Percentiles rank a stretch among this genome's conserved stretches.
phyloP scores from a whole-genome alignment of 2,888 invertebrate species.

The Rhopalosiphum nymphaeae region DNA sequence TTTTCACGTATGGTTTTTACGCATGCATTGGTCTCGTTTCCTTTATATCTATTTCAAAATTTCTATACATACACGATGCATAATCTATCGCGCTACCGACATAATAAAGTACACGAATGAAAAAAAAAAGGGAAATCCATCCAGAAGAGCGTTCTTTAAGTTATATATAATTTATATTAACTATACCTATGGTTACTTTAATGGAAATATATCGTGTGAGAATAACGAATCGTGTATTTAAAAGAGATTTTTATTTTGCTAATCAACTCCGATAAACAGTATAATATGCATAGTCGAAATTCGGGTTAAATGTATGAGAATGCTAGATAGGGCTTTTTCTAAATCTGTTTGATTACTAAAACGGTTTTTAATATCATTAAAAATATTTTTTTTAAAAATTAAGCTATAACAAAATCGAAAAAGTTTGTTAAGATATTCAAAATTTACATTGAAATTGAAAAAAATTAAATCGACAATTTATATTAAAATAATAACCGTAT shows the following conservation, averaged over 20 bases:
- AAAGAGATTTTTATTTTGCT: not conserved
- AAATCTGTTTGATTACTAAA: too few species aligned
- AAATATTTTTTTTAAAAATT: too few species aligned
- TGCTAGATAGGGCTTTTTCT: too few species aligned
- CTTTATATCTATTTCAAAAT: not conserved
- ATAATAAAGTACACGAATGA: not conserved
- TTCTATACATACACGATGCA: not conserved
- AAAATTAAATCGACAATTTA: too few species aligned
- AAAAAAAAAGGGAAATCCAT: not conserved
- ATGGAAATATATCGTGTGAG: not conserved
- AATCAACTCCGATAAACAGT: not conserved
- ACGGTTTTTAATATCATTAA: too few species aligned
- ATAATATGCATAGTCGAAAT: too few species aligned
- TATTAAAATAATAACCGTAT: too few species aligned
- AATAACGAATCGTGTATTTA: not conserved
- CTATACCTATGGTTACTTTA: not conserved
- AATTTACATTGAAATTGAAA: too few species aligned
- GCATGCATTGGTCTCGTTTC: not conserved
- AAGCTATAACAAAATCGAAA: too few species aligned
- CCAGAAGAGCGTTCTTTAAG: not conserved
- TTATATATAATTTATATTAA: not conserved
- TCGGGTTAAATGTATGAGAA: too few species aligned
- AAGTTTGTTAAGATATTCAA: too few species aligned
- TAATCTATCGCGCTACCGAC: not conserved
- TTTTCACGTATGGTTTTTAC: not conserved